Evolutionary conservation across 30 jellyfish, hydroid and myxozoan species (phyloP).

Genomic region (Chrysaora quinquecirrha): DNA sequence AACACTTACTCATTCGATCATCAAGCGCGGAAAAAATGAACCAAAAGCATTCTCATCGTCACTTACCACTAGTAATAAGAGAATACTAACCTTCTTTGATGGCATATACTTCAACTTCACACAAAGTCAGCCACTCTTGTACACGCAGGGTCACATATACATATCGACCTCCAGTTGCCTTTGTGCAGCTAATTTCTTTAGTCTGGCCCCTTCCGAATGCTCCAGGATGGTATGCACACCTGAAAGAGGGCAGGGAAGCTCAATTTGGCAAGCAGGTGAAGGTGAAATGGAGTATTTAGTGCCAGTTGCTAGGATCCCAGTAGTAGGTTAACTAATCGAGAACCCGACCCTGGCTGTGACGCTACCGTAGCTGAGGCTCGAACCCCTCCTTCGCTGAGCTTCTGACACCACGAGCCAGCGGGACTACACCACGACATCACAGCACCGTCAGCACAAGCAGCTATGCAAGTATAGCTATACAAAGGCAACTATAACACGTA

Average conservation of each 20-base stretch:
- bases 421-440: no score
- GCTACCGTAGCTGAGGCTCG: no score
- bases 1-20: not conserved
- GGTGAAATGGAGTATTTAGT: no score
- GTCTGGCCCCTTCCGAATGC: constrained; percentile 60
- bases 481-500: not conserved
- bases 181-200: constrained; percentile 21
- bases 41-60: not conserved
- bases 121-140: constrained; percentile 44
- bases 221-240: constrained; percentile 42
- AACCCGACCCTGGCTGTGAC: no score
- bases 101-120: constrained; percentile 68
- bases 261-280: no score
- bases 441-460: no score
- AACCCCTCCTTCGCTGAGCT: no score
- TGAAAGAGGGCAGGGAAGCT: no score
- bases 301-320: no score
- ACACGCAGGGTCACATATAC: constrained; percentile 50
- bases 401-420: no score
- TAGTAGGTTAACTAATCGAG: no score
- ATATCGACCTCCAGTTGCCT: constrained; percentile 54
- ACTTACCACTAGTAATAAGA: no score
- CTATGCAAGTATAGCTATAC: not conserved
- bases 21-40: not conserved
- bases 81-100: constrained; percentile 30